Percentiles rank a stretch among this genome's conserved stretches.
Evolutionary conservation across 2,888 invertebrate genomes (phyloP).

Genomic region (Xanthorhoe designata): DNA sequence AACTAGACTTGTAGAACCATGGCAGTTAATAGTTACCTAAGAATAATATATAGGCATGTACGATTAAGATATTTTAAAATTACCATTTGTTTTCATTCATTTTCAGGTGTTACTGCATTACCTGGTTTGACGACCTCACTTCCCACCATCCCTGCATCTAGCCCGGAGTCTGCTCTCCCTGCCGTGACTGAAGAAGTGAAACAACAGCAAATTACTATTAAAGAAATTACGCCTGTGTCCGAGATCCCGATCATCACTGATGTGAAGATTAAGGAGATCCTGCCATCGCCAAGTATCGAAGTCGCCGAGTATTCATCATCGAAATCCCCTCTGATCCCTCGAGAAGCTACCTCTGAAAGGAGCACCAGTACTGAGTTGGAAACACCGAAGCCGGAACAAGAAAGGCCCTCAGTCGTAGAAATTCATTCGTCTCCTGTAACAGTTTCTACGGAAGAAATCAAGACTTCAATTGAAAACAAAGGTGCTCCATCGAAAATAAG

Average conservation of each 20-base stretch:
- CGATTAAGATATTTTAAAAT: neutral
- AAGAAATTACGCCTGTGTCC: conserved; percentile 86
- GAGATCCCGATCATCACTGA: conserved; percentile 77
- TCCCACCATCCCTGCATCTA: conserved; percentile 45
- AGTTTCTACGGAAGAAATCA: conserved; percentile 51
- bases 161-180: conserved; percentile 47
- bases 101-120: conserved; percentile 70
- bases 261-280: conserved; percentile 78
- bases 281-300: conserved; percentile 71
- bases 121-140: conserved; percentile 62
- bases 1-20: neutral
- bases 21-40: no score
- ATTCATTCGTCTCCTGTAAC: conserved; percentile 51
- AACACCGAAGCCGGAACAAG: conserved; percentile 57
- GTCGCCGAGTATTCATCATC: conserved; percentile 74
- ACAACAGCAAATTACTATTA: conserved; percentile 80
- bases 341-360: conserved; percentile 76
- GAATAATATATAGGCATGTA: no score
- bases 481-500: conserved; percentile 72
- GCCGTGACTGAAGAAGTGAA: conserved; percentile 60
- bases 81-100: neutral
- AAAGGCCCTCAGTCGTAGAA: conserved; percentile 61
- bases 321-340: conserved; percentile 73
- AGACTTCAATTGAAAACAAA: conserved; percentile 53
- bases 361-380: conserved; percentile 49